Evolutionary conservation across 2,888 invertebrate genomes (phyloP), one percentile per base, ranked within the genome.

Genomic region (Drymonia ruficornis): DNA sequence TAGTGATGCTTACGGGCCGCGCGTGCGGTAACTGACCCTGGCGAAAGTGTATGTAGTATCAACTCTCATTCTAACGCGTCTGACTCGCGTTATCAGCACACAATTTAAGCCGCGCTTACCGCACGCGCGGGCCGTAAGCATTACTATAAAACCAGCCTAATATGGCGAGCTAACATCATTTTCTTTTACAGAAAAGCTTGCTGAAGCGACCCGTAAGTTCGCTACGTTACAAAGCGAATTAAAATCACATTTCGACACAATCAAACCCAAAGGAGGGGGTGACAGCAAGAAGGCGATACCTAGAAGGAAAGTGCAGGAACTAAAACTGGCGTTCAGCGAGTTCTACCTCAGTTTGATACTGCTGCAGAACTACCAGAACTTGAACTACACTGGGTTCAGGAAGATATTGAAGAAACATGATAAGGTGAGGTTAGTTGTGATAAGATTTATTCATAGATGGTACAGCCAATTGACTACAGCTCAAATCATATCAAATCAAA

Each of bases 401-500:
- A 99, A 99, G 91, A 99, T 99, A 80, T 94, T 99, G 61, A 99
- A 99, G 88, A 99, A 99, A 88, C 99, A 99, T 84, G 99, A 99
- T 89, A 99, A 99, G 95, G 98, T 98, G 86, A 53, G 72, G 53
- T 47, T 48, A 55, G 48, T 54, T 51, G 12, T 57, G 61, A 65
- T 63, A 72, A 61, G 44, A 51, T 48, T 2, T 23, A n/a, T n/a
- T n/a, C n/a, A n/a, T n/a, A n/a, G n/a, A n/a, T n/a, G n/a, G n/a
- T n/a, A n/a, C n/a, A n/a, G n/a, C n/a, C n/a, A n/a, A n/a, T n/a
- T n/a, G n/a, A n/a, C n/a, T n/a, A n/a, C n/a, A n/a, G n/a, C n/a
- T n/a, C n/a, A n/a, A n/a, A n/a, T n/a, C n/a, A n/a, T n/a, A n/a
- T n/a, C n/a, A n/a, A n/a, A n/a, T n/a, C n/a, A n/a, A n/a, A n/a